Percentiles rank a stretch among this genome's conserved stretches.
phyloP scores from a whole-genome alignment of 2,888 invertebrate genomes.

The Rotaria macrura region DNA sequence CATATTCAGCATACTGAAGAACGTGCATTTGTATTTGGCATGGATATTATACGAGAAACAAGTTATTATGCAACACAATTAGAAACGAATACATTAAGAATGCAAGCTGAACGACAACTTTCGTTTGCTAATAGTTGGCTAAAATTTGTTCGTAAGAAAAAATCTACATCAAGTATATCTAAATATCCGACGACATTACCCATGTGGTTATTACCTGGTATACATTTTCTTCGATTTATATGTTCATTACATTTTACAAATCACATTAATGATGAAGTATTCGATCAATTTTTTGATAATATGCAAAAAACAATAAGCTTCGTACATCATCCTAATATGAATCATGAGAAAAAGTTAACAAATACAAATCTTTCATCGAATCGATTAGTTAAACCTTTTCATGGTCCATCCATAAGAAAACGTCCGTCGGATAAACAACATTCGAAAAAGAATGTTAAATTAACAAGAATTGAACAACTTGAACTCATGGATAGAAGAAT shows the following conservation, averaged over 20 bases:
- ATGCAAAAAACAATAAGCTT: neutral
- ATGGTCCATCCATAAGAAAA: neutral
- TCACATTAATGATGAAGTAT: neutral
- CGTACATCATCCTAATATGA: neutral
- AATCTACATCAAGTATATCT: neutral
- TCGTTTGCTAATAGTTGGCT: neutral
- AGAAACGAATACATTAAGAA: neutral
- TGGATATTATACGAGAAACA: constrained; percentile 16
- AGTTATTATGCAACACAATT: neutral
- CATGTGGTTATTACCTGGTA: neutral
- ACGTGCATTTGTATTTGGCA: neutral
- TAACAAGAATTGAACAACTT: neutral
- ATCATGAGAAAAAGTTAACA: neutral
- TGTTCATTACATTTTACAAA: neutral
- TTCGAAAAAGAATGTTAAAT: neutral
- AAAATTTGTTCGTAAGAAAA: constrained; percentile 12
- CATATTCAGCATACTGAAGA: constrained; percentile 10
- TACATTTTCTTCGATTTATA: neutral
- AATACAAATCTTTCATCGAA: neutral
- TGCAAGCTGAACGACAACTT: neutral
- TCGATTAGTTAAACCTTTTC: neutral
- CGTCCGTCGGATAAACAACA: neutral
- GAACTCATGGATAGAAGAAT: neutral
- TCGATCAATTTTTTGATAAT: neutral
- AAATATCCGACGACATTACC: neutral